Conservation (phyloP, 2,797 vertebrate genomes). For the Clangula hyemalis region DNA sequence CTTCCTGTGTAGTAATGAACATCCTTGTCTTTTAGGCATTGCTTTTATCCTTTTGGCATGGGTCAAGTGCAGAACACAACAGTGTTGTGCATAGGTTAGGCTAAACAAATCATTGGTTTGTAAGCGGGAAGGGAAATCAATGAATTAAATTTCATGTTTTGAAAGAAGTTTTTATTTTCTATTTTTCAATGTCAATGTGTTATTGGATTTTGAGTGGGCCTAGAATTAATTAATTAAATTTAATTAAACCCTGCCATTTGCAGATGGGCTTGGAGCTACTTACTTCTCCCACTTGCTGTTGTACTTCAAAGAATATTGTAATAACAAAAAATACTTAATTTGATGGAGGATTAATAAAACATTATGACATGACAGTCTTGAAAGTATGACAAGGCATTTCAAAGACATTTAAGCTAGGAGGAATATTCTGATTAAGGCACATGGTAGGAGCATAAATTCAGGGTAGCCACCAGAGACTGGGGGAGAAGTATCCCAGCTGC, state of each 20-base stretch:
- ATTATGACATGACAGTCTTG: neutral
- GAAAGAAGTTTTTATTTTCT: neutral
- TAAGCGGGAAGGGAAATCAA: neutral
- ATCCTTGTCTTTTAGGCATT: neutral
- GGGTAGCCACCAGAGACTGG: neutral
- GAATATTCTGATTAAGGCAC: neutral
- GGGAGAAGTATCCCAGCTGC: neutral
- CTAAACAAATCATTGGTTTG: neutral
- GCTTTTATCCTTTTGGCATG: neutral
- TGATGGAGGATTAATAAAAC: neutral
- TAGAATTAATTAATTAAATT: neutral
- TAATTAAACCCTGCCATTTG: neutral
- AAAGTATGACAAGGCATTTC: neutral
- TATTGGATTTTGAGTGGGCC: neutral
- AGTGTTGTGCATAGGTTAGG: neutral
- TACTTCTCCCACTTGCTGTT: neutral
- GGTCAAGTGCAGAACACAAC: neutral
- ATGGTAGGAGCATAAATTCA: neutral
- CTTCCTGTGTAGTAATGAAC: neutral
- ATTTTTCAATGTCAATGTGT: neutral
- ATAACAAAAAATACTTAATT: neutral
- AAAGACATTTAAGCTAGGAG: neutral
- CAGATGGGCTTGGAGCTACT: neutral
- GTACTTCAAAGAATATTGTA: neutral
- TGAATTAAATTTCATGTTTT: neutral